Evolutionary conservation across 1,140 invertebrate genomes (phyloP).

Genomic region (Telenomus remus): DNA sequence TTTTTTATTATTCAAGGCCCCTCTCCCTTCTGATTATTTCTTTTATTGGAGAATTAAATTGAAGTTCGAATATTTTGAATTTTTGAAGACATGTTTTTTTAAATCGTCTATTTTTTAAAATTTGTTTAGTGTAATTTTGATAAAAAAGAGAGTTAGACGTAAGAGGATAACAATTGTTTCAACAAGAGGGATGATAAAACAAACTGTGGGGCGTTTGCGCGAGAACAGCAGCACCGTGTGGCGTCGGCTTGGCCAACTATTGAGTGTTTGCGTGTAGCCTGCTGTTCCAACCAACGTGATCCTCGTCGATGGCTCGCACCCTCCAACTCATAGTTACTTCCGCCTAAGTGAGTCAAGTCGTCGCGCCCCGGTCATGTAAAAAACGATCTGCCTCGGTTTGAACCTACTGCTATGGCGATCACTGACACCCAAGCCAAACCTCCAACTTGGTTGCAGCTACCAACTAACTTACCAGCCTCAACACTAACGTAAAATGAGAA

Average conservation of each 20-base stretch:
- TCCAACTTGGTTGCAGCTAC: slow-evolving; percentile 4
- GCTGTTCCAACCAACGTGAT: slow-evolving; percentile 26
- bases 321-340: slow-evolving; percentile 49
- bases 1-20: too few relatives aligned
- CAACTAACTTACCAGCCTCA: slow-evolving; percentile 7
- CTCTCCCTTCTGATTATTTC: too few relatives aligned
- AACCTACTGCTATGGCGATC: slow-evolving; percentile 24
- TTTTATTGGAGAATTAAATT: too few relatives aligned
- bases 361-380: slow-evolving; percentile 30
- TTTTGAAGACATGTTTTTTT: too few relatives aligned
- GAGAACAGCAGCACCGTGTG: slow-evolving; percentile 26
- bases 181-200: slow-evolving; percentile 11
- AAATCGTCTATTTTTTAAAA: too few relatives aligned
- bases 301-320: slow-evolving; percentile 29
- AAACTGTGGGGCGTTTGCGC: slow-evolving; percentile 35
- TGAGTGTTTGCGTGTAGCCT: slow-evolving; percentile 19
- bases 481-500: slow-evolving; percentile 58
- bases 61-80: too few relatives aligned
- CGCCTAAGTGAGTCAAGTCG: slow-evolving; percentile 38
- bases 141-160: too few relatives aligned
- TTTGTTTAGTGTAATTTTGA: too few relatives aligned
- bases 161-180: too few relatives aligned
- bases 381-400: slow-evolving; percentile 9
- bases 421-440: neutral
- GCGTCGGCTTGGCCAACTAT: slow-evolving; percentile 21